Evolutionary conservation across 2,888 invertebrate species (phyloP), one percentile per base, ranked within the genome.

Genomic region (Lasioglossum marginatum): DNA sequence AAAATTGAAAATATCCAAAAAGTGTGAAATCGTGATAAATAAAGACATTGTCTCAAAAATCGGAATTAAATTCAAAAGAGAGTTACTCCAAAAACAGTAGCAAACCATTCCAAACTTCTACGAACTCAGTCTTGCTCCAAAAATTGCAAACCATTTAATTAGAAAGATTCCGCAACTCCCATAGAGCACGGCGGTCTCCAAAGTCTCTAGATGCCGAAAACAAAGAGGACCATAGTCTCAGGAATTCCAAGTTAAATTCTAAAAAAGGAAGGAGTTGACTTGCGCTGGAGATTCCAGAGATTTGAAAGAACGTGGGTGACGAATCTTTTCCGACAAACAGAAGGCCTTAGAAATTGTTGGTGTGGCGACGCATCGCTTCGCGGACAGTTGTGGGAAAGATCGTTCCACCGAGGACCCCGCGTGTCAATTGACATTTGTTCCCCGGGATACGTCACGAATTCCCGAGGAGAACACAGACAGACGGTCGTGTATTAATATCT

Each of bases 351-450:
- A 60, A 27, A 27, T 27, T 60, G 60, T 27, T 31, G 48, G 52
- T 37, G 48, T 34, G 23, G 48, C 71, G 77, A 34, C 34, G 31
- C 57, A 48, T 37, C 73, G 27, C 66, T 71, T 37, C 37, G 72
- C 79, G 77, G 66, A 85, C 82, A 76, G 76, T 74, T 91, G 83
- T 87, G 88, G 88, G 88, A 89, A 88, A 89, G 88, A 90, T 83
- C 88, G 86, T 85, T 88, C 88, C 87, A 88, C 90, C 86, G 85
- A 52, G 52, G 80, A 86, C 83, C 83, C 76, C 81, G 85, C 85
- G 84, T 90, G 92, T 91, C 92, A 93, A 93, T 93, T 93, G 92
- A 91, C 87, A 89, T 90, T 92, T 89, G 90, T 89, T 90, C 87
- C 79, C 76, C 79, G 14, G 78, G 85, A 90, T 88, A 87, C 90